A percentile compares a stretch with the other conserved stretches of the same genome.
These are phyloP conservation scores for Caenorhabditis japonica DNA, from an alignment of 2,888 invertebrate species.

Conservation along the genomic window DNA sequence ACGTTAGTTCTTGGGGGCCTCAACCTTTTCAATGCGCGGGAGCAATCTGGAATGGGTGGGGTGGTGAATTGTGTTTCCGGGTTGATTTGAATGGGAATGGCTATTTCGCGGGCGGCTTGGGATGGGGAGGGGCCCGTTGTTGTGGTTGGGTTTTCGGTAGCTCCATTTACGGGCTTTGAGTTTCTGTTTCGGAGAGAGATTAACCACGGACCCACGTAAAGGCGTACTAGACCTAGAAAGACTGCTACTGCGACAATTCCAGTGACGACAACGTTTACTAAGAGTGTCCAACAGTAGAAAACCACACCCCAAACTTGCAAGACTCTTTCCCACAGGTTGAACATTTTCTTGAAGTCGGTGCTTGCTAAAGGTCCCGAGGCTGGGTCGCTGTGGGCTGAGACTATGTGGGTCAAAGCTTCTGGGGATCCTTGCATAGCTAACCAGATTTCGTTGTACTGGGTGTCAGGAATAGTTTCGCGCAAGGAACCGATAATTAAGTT, in stretches of 20 bases:
- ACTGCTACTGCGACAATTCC: neutral
- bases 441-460: slow-evolving; percentile 4
- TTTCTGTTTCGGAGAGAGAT: neutral
- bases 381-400: neutral
- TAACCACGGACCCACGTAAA: neutral
- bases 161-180: too few species aligned
- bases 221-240: neutral
- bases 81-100: neutral
- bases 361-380: neutral
- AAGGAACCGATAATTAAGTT: slow-evolving; percentile 7
- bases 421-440: slow-evolving; percentile 9
- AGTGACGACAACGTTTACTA: neutral
- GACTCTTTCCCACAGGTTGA: neutral
- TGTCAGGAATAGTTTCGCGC: neutral
- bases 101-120: too few species aligned
- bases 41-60: neutral
- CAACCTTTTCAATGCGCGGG: too few species aligned
- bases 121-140: too few species aligned
- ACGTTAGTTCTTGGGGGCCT: too few species aligned
- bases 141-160: too few species aligned
- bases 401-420: neutral
- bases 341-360: neutral
- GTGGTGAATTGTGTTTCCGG: neutral
- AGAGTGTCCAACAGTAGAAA: neutral
- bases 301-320: neutral